phyloP scores from a whole-genome alignment of 1,140 invertebrate genomes.

The Dreissena polymorpha region DNA sequence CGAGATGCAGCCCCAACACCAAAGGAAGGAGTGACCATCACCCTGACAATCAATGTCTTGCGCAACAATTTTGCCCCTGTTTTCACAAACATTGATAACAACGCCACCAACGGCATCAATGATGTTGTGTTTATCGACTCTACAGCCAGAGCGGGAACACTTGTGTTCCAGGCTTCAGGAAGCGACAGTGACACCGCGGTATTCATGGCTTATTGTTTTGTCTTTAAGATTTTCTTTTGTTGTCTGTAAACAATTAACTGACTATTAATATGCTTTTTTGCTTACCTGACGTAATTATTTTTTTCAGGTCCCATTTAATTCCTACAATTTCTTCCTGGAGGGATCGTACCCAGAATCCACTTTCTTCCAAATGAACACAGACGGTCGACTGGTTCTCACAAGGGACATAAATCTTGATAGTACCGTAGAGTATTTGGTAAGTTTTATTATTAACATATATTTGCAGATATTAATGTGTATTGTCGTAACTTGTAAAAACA shows the following conservation, averaged over 20 bases:
- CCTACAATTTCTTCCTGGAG: conserved; percentile 17
- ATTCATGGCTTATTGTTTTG: background rate
- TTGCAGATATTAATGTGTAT: too few species aligned
- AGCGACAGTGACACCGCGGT: conserved; percentile 38
- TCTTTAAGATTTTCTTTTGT: background rate
- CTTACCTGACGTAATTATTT: background rate
- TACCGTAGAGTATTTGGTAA: background rate
- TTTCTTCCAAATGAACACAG: conserved; percentile 24
- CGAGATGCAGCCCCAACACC: conserved; percentile 28
- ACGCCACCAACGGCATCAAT: conserved; percentile 24
- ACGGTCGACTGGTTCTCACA: conserved; percentile 9
- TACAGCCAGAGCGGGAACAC: conserved; percentile 25
- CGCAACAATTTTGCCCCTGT: conserved; percentile 66
- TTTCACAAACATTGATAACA: conserved; percentile 55
- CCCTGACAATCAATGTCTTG: conserved; percentile 61
- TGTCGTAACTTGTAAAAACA: too few species aligned
- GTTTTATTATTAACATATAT: too few species aligned
- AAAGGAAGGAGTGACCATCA: conserved; percentile 23
- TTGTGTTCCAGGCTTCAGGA: conserved; percentile 59
- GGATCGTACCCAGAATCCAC: conserved; percentile 13
- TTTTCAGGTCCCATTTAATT: conserved; percentile 22
- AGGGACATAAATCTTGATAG: conserved; percentile 11
- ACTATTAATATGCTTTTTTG: background rate
- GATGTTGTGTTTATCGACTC: conserved; percentile 53
- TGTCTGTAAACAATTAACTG: background rate